A percentile compares a stretch with the other conserved stretches of the same genome.
Conservation (phyloP, 2,797 vertebrate species). For the Acridotheres tristis region DNA sequence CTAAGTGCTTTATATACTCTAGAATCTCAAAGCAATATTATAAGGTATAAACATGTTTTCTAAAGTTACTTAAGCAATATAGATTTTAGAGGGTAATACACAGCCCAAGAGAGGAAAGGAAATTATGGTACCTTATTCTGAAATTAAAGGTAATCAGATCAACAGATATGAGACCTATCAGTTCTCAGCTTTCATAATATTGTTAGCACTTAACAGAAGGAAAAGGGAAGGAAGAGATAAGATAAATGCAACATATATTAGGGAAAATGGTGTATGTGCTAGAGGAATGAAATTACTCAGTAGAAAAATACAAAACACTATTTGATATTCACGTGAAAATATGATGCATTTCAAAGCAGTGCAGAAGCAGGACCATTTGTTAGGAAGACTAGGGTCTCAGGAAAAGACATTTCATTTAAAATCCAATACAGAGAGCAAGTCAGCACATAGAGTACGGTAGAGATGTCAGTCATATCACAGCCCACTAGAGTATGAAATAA, state of each 20-base stretch:
- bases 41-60: not conserved
- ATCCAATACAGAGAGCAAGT: not conserved
- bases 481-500: not conserved
- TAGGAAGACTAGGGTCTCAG: not conserved
- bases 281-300: not conserved
- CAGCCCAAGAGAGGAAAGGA: not conserved
- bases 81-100: not conserved
- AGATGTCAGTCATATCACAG: not conserved
- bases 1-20: not conserved
- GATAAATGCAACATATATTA: not conserved
- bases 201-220: not conserved
- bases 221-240: not conserved
- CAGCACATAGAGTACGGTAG: not conserved
- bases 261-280: not conserved
- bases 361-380: not conserved
- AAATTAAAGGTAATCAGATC: conserved; percentile 46
- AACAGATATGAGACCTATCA: conserved; percentile 10
- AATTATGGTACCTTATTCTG: not conserved
- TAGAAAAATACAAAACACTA: not conserved
- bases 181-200: conserved; percentile 13
- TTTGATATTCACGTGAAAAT: not conserved
- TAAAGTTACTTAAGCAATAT: conserved; percentile 24
- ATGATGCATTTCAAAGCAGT: not conserved
- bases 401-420: not conserved
- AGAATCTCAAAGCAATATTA: conserved; percentile 5